A percentile compares a stretch with the other conserved stretches of the same genome.
Evolutionary conservation across 2,888 invertebrate genomes (phyloP).

Genomic region (Tolmerus cingulatus): DNA sequence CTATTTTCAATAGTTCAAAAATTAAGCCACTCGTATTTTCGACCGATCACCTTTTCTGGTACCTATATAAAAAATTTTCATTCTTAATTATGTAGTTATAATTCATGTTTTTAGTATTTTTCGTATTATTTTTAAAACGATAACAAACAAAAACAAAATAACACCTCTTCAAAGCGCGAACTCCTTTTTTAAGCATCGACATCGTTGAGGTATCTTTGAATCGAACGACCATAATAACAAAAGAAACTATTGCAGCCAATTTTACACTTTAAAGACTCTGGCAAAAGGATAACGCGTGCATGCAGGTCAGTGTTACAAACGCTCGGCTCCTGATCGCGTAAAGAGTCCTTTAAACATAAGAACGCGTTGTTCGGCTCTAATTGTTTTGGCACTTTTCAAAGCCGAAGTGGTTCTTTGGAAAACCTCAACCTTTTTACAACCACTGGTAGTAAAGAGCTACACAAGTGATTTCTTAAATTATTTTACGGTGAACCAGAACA

Average conservation of each 20-base stretch:
- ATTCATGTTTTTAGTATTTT: too few relatives aligned
- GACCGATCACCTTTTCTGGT: too few relatives aligned
- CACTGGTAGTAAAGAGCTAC: background rate
- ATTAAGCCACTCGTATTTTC: too few relatives aligned
- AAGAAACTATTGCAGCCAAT: background rate
- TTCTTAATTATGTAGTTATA: too few relatives aligned
- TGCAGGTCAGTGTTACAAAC: background rate
- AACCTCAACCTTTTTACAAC: background rate
- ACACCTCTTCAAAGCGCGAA: background rate
- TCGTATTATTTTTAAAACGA: background rate
- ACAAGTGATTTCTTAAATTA: background rate
- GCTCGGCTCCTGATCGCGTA: background rate
- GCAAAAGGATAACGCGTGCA: background rate
- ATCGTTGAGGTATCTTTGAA: background rate
- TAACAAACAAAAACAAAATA: background rate
- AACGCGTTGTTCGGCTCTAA: constrained; percentile 32
- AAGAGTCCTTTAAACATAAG: background rate
- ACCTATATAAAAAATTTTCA: too few relatives aligned
- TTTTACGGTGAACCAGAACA: background rate
- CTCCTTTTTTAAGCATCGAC: background rate
- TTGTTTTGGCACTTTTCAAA: constrained; percentile 46
- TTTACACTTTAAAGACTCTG: background rate
- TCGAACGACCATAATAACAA: background rate
- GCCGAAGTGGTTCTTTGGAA: constrained; percentile 1
- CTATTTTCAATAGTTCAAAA: too few relatives aligned